A percentile compares a stretch with the other conserved stretches of the same genome.
Evolutionary conservation across 92 coral and sea anemone species (phyloP).

Genomic region (Desmophyllum pertusum): DNA sequence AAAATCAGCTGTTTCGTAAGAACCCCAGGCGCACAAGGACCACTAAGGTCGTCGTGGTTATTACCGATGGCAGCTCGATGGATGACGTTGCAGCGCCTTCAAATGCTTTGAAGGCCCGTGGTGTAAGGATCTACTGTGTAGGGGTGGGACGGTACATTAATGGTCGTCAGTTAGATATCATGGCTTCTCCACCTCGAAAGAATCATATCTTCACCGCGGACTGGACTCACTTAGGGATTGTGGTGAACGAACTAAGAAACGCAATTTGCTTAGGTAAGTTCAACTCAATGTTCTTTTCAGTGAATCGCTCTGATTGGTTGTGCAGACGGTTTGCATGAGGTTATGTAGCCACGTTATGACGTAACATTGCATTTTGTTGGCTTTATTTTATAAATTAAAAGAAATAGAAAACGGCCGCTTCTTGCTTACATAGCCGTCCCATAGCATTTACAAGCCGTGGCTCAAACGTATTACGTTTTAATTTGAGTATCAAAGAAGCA

Average conservation of each 20-base stretch:
- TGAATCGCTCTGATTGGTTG: too few relatives aligned
- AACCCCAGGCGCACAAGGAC: constrained; percentile 52
- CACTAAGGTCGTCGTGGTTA: constrained; percentile 78
- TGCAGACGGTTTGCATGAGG: too few relatives aligned
- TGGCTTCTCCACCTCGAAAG: constrained; percentile 74
- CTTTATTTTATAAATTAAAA: too few relatives aligned
- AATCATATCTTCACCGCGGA: constrained; percentile 86
- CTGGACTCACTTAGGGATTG: constrained; percentile 74
- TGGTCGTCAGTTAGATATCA: constrained; percentile 71
- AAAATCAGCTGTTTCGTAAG: constrained; percentile 45
- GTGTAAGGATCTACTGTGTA: constrained; percentile 65
- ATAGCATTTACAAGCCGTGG: neutral
- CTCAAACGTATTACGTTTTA: neutral
- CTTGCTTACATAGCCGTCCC: too few relatives aligned
- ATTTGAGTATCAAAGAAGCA: neutral
- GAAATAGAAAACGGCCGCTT: too few relatives aligned
- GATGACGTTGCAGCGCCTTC: constrained; percentile 84
- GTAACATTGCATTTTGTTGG: too few relatives aligned
- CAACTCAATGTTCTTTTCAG: neutral
- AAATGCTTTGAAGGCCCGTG: constrained; percentile 55
- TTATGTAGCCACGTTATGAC: too few relatives aligned
- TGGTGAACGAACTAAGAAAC: constrained; percentile 75
- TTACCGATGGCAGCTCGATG: constrained; percentile 86
- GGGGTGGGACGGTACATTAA: constrained; percentile 87
- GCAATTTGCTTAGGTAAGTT: constrained; percentile 71